Evolutionary conservation across 2,797 vertebrate genomes (phyloP), one percentile per base, ranked within the genome.

Genomic region (Sebastes umbrosus): DNA sequence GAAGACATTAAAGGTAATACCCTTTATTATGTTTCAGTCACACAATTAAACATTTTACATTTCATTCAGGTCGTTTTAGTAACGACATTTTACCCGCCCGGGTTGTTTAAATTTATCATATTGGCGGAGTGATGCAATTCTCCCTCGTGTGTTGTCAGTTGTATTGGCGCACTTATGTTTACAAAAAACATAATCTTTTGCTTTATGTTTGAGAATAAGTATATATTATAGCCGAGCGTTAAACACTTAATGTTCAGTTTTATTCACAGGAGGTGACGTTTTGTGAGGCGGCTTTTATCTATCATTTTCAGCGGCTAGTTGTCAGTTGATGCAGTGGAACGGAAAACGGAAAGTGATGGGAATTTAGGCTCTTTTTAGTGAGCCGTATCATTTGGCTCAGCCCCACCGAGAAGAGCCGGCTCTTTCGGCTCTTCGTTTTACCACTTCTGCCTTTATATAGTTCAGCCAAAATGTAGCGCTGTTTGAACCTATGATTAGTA

Each of bases 91-190:
- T 46, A 43, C 20, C 7, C 34, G 25, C 22, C 22, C 5, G 27
- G 68, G 20, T 58, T 11, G 8, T 16, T 39, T 25, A 4, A 16
- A 10, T 63, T 13, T 11, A 25, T 16, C 16, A 13, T 14, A 31
- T 39, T 22, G 5, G 36, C 16, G 4, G 68, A 91, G 84, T 95
- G 93, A 95, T 67, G 93, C 93, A 95, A 95, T 94, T 75, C 3
- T 57, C 3, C 78, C 83, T 52, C 77, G 36, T 84, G 84, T 75
- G 69, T 68, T 75, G n/a, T 68, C 69, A 65, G 27, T 80, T 55
- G 29, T 66, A 64, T 43, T 54, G 39, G 75, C 62, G 36, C 59
- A 54, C 14, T 32, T 2, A 10, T 20, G 32, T 69, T 63, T 8
- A 8, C 22, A 76, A 43, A 29, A 2, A 57, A 25, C 10, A 32